Base-by-base conservation (phyloP, 2,888 invertebrate species). In the Laothoe populi region DNA sequence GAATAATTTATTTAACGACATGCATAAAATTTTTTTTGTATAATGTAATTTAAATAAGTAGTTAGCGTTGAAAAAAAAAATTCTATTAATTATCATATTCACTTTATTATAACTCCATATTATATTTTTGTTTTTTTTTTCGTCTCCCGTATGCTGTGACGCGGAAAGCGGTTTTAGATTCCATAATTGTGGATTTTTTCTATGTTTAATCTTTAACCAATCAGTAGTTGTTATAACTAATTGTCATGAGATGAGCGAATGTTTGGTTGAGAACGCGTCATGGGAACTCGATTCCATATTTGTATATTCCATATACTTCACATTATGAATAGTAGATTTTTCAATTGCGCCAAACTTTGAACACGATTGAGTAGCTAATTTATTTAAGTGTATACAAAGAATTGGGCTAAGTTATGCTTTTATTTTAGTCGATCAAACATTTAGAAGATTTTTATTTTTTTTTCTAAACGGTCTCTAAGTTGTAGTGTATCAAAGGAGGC, bases 11-110 rank as follows among this genome's bases (percentile, higher is more conserved):
- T 90, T 89, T 84, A 88, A 84, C 86, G 77, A 82, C 79, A 79
- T 87, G 87, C 89, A 88, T 87, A 86, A 84, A 87, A 82, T 81
- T 81, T 78, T 74, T 74, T 79, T 77, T 66, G 62, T 78, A 77
- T 83, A 53, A 53, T 89, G 87, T 90, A 90, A 53, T 53, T 53
- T 31, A 84, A 67, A 83, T 90, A 90, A 87, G 88, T 91, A 91
- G 91, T 87, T 91, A 90, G 90, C 79, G 77, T 88, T 85, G 81
- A 85, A 87, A 79, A 26, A 75, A 79, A 80, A 77, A 70, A 74
- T 61, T 35, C 26, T 61, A 49, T 59, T 62, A 62, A 57, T 73
- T 68, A 67, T 58, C 59, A 46, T 58, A 61, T 61, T 74, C 69
- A 73, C 72, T 53, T 26, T 73, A 69, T 70, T 67, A 66, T 71